Percentiles rank a stretch among this genome's conserved stretches.
These are phyloP conservation scores for Holothuria glaberrima DNA, from an alignment of 35 echinoderm and acorn worm species.

Conservation along the genomic window DNA sequence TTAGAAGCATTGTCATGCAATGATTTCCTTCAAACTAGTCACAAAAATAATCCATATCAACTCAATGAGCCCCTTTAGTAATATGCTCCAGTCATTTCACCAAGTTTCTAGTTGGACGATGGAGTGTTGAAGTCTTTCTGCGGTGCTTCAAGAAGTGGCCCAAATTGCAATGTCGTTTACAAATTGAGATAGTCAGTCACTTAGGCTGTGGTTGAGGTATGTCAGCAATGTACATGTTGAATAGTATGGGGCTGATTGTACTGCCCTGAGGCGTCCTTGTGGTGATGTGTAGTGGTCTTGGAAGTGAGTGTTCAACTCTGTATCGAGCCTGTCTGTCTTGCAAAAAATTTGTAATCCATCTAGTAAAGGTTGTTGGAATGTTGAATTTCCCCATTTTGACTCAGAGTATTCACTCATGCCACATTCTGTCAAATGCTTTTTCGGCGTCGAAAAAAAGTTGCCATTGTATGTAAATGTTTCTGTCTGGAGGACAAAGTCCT, in stretches of 20 bases:
- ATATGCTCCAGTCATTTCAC: conserved; percentile 29
- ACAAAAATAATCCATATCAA: too few relatives aligned
- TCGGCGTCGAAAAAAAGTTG: conserved; percentile 30
- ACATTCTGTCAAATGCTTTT: conserved; percentile 23
- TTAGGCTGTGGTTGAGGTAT: conserved; percentile 20
- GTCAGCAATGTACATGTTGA: conserved; percentile 24
- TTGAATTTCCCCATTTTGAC: conserved; percentile 2
- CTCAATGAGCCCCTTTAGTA: too few relatives aligned
- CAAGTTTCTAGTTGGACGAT: not conserved
- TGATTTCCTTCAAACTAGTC: too few relatives aligned
- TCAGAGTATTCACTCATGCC: not conserved
- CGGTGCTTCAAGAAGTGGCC: not conserved
- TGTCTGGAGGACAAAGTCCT: not conserved
- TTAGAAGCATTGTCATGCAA: too few relatives aligned
- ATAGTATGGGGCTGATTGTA: conserved; percentile 12
- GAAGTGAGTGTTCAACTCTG: not conserved
- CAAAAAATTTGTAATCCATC: conserved; percentile 18
- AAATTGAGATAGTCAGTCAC: not conserved
- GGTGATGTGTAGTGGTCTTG: not conserved
- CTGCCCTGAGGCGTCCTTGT: not conserved
- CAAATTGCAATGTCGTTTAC: not conserved
- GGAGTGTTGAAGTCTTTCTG: not conserved
- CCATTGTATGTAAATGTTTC: not conserved
- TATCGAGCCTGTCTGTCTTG: not conserved
- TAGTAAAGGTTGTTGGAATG: not conserved